phyloP scores from a whole-genome alignment of 2,113 vertebrate genomes.

The Plecotus auritus region DNA sequence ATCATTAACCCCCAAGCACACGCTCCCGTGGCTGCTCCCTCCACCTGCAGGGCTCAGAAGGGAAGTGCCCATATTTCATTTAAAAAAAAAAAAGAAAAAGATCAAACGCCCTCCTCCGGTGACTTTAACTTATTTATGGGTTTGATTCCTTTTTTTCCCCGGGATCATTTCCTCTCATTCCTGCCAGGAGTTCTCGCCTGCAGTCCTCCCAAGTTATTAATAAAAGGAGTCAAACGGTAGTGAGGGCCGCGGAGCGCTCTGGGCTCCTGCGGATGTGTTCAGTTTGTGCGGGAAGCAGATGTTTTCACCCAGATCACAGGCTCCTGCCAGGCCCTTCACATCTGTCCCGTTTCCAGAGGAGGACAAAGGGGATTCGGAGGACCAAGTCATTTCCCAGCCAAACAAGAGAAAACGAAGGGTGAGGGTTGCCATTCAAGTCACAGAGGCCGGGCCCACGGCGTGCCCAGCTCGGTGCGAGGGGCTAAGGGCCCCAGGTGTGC shows the following conservation, averaged over 20 bases:
- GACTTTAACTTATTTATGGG: slow-evolving; percentile 66
- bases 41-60: slow-evolving; percentile 44
- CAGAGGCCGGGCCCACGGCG: accelerated
- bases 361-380: slow-evolving; percentile 11
- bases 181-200: slow-evolving; percentile 49
- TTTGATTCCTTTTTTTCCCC: slow-evolving; percentile 41
- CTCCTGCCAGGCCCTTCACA: slow-evolving; percentile 42
- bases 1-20: neutral
- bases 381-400: neutral
- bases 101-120: slow-evolving; percentile 44
- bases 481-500: neutral
- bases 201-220: slow-evolving; percentile 65
- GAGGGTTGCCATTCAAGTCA: no score
- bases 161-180: slow-evolving; percentile 58
- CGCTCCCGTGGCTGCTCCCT: neutral
- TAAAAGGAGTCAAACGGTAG: slow-evolving; percentile 68
- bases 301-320: slow-evolving; percentile 51
- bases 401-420: neutral
- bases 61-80: slow-evolving; percentile 55
- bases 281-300: slow-evolving; percentile 55
- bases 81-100: neutral
- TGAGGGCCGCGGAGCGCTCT: neutral
- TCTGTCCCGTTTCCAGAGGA: neutral
- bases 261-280: slow-evolving; percentile 39
- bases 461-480: accelerated